These are phyloP conservation scores for Manduca sexta DNA, from an alignment of 1,140 invertebrate species.

Conservation along the genomic window DNA sequence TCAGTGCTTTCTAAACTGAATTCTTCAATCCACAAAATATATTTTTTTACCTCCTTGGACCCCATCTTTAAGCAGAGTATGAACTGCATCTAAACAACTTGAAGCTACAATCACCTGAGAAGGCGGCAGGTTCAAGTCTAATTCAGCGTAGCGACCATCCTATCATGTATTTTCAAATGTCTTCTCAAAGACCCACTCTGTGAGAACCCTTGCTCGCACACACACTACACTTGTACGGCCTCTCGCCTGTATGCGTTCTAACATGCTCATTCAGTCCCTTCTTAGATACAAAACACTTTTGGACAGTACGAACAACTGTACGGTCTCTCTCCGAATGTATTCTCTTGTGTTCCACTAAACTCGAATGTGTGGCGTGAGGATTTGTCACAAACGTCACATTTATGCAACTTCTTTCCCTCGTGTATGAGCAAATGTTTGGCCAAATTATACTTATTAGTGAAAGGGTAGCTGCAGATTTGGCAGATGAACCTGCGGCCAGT, in stretches of 20 bases:
- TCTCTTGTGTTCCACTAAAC: slow-evolving; percentile 74
- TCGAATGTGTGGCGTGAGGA: slow-evolving; percentile 65
- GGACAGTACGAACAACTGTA: slow-evolving; percentile 77
- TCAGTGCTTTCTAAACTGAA: no score
- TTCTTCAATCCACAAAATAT: no score
- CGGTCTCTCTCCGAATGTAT: slow-evolving; percentile 76
- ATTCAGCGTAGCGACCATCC: slow-evolving; percentile 12
- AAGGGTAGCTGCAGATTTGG: slow-evolving; percentile 53
- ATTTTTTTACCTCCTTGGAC: no score
- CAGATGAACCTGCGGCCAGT: slow-evolving; percentile 53
- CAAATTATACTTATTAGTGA: slow-evolving; percentile 74
- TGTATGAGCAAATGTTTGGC: slow-evolving; percentile 78
- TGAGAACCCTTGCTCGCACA: slow-evolving; percentile 74
- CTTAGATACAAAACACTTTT: slow-evolving; percentile 58
- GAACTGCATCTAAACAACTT: no score
- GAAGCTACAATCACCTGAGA: no score
- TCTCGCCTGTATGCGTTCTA: slow-evolving; percentile 81
- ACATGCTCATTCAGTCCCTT: slow-evolving; percentile 71
- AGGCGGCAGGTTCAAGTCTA: no score
- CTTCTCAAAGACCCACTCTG: slow-evolving; percentile 72
- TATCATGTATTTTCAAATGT: slow-evolving; percentile 72
- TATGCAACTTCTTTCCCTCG: slow-evolving; percentile 75
- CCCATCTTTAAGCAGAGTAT: no score
- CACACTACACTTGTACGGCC: slow-evolving; percentile 78
- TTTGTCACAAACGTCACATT: slow-evolving; percentile 77